Base-by-base conservation (phyloP, 2,113 vertebrate genomes). In the Amblyornis subalaris region DNA sequence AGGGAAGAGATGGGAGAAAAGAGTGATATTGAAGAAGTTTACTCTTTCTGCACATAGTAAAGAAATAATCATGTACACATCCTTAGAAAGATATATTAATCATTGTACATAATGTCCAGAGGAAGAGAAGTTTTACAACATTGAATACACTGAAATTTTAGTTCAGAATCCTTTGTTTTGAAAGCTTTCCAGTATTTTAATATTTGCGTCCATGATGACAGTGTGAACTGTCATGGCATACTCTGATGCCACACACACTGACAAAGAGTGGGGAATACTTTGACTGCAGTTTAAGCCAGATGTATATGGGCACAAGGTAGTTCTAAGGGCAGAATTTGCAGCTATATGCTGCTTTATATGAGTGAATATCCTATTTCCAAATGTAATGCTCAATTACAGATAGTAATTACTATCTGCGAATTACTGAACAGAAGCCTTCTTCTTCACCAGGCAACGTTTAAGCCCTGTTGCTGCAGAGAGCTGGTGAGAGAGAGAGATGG, bases 371-470 rank as follows among this genome's bases (percentile, higher is more conserved):
- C 44, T 75, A 0, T 70, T 74, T 82, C 26, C 82, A 66, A 50
- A 25, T 55, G 53, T 50, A 31, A 42, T 57, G 76, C 44, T 64
- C 20, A 7, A 5, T 76, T 76, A 44, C 26, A 62, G 55, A n/a
- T 36, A 44, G 25, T 62, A 86, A 61, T 77, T 48, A 25, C 17
- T 75, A 0, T 44, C 44, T 72, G 38, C 58, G 65, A 75, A 23
- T 55, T 81, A 26, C 61, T 53, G 77, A 71, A 28, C 57, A 64
- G 61, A 24, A 75, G 36, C 40, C 35, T 31, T 54, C 11, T 75
- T 79, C 54, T 54, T 71, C 57, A 24, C 24, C n/a, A 23, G 83
- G 61, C 45, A n/a, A 0, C 0, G 0, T 64, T 72, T 12, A 18
- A 62, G 53, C 42, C 47, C 2, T 17, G 53, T 28, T 78, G 70